Evolutionary conservation across 2,888 invertebrate genomes (phyloP), one percentile per base, ranked within the genome.

Genomic region (Tachina grossa): DNA sequence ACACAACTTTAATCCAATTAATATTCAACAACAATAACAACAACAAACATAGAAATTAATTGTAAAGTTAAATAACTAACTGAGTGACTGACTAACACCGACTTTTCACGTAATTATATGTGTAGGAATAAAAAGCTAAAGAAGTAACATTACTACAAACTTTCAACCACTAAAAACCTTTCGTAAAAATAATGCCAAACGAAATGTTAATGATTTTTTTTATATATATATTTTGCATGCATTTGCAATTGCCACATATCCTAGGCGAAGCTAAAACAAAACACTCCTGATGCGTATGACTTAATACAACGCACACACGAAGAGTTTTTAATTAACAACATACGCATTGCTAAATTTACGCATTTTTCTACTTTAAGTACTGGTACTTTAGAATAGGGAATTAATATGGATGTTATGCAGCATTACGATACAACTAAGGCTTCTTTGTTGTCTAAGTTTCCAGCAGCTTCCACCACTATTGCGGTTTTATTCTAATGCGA

Each of bases 1-100:
- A 80, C 66, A 84, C 84, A 84, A 66, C 76, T 72, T 76, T 77
- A 84, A 84, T 84, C 76, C 80, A 84, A 77, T 81, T 81, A 81
- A 81, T 72, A 81, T 55, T 47, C 51, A 76, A 51, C 75, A 71
- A 51, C 51, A 76, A 51, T 71, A 71, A 51, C 31, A 45, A 51
- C 55, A 43, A 74, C 0, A 47, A 51, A 39, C 10, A 16, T 19
- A 39, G 2, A 11, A 14, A 39, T 65, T 51, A 57, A 71, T 47
- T 53, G 61, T 31, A 59, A 72, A 66, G n/a, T 69, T 55, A 68
- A 78, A 39, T 72, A 51, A 49, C 47, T 19, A 45, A 45, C 51
- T 22, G 14, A 61, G 31, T 39, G 14, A 16, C 19, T 51, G 10
- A 31, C 39, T 31, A 31, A 31, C 45, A 45, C 10, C n/a, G 22